Conservation (phyloP, 2,888 invertebrate genomes). For the Malthinus seriepunctatus region DNA sequence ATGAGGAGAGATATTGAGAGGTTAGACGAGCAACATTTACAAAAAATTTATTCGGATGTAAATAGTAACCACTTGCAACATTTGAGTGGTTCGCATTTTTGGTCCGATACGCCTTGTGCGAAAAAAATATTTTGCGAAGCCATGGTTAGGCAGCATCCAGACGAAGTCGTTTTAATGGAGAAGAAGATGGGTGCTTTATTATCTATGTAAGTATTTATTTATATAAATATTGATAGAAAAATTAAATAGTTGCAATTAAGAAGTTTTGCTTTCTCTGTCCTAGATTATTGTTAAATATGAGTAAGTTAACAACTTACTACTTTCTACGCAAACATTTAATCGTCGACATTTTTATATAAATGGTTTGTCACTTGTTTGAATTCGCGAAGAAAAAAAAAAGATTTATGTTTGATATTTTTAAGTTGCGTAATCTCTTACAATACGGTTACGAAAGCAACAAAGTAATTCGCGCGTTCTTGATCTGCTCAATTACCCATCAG, state of each 20-base stretch:
- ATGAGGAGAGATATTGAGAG: conserved; percentile 37
- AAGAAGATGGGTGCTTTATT: conserved; percentile 77
- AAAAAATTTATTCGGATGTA: conserved; percentile 45
- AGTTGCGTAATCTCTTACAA: neutral
- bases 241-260: neutral
- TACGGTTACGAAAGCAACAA: too few relatives aligned
- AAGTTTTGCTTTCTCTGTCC: conserved; percentile 33
- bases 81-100: conserved; percentile 54
- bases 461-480: too few relatives aligned
- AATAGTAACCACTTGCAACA: conserved; percentile 40
- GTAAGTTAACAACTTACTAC: conserved; percentile 23
- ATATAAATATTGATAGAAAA: conserved; percentile 5
- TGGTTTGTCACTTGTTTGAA: neutral
- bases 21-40: conserved; percentile 52
- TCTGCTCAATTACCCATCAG: too few relatives aligned
- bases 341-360: neutral
- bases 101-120: conserved; percentile 78
- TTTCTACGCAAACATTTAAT: conserved; percentile 21
- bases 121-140: conserved; percentile 78
- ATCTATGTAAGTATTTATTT: conserved; percentile 63
- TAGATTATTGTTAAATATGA: conserved; percentile 23
- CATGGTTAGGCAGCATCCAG: conserved; percentile 69
- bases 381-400: neutral
- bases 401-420: neutral
- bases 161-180: conserved; percentile 75